Base-by-base conservation (phyloP, 2,113 vertebrate genomes). In the Amphiprion percula region DNA sequence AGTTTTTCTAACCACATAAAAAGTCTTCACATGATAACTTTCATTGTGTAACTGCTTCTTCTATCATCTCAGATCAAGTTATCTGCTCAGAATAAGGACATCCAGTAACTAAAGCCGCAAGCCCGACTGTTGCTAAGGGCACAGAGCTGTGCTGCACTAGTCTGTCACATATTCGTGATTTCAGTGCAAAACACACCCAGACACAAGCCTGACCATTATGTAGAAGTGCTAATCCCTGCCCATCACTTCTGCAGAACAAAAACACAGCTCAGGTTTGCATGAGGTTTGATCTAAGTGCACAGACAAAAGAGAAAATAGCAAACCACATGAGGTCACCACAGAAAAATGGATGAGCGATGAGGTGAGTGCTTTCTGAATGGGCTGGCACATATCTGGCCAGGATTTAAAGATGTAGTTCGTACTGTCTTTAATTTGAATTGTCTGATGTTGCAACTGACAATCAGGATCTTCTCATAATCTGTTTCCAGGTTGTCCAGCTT, bases 381-480 rank as follows among this genome's bases (percentile, higher is more conserved):
- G 11, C 4, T 44, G 41, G 2, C 41, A 44, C 41, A 12, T 12
- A 44, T 15, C 41, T 44, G 41, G 3, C 11, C 12, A 44, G 41
- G 14, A 7, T 2, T 44, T 12, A 12, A 15, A 44, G 11, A 44
- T 44, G 41, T 26, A 11, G 7, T 64, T 23, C 76, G 30, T n/a
- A 33, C 12, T n/a, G 0, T 17, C 41, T 44, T 44, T 44, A 14
- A 15, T 10, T 24, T 54, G 10, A n/a, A 11, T 6, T n/a, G 9
- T 10, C n/a, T 53, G 33, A 33, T 26, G 24, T 60, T 66, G n/a
- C 1, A 41, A 86, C 95, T 94, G 81, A 95, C 88, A 0, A 95
- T 91, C 49, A 95, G 77, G 62, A 94, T 87, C 67, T 90, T 93
- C 84, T 96, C 90, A 7, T 93, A 95, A 23, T 94, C 92, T 15